These are phyloP conservation scores for Pollimyrus isidori DNA, from an alignment of 2,113 vertebrate species.

Conservation along the genomic window DNA sequence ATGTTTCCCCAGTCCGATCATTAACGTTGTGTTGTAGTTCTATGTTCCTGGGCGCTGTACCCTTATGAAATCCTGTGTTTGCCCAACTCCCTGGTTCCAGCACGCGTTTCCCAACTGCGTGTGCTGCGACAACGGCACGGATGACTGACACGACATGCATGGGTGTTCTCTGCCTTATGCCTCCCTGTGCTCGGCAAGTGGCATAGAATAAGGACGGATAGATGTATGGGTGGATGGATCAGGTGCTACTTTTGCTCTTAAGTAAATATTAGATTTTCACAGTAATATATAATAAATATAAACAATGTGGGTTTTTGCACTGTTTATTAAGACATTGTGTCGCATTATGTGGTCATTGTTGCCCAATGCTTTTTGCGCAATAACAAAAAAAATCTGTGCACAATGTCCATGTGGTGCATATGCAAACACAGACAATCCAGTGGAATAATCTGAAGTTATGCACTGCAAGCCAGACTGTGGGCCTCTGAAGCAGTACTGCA, in stretches of 20 bases:
- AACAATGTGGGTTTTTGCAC: neutral
- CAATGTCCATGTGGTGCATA: neutral
- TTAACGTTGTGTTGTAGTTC: no score
- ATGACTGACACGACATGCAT: neutral
- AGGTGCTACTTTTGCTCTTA: neutral
- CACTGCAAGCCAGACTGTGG: neutral
- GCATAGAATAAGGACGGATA: neutral
- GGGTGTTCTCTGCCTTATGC: neutral
- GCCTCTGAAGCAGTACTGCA: neutral
- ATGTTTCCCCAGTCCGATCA: no score
- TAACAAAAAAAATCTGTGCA: neutral
- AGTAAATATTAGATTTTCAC: neutral
- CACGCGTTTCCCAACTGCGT: no score
- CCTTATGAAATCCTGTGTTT: no score
- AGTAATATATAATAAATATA: neutral
- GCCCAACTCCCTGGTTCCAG: no score
- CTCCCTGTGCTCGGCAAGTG: neutral
- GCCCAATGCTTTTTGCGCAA: neutral
- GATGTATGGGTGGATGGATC: neutral
- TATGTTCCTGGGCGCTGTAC: no score
- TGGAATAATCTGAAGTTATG: neutral
- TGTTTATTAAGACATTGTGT: neutral
- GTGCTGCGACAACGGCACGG: no score
- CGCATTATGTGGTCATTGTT: neutral
- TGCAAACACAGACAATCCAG: neutral